phyloP scores from a whole-genome alignment of 2,113 vertebrate species.

The Proteles cristata region DNA sequence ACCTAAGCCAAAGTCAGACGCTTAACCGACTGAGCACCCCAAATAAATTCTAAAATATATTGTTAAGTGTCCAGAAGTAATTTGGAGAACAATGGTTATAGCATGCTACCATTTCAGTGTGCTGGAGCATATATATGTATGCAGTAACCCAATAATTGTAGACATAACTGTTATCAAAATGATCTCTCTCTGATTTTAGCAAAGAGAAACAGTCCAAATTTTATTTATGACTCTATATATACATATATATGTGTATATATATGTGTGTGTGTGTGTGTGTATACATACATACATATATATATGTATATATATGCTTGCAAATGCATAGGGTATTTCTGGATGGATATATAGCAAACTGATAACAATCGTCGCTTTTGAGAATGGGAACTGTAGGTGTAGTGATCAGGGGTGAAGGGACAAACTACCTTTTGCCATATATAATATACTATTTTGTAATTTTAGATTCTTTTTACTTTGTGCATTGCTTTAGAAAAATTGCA shows the following conservation, averaged over 20 bases:
- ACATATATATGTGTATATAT: background rate
- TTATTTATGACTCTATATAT: background rate
- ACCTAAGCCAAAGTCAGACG: too few species aligned
- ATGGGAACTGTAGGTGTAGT: background rate
- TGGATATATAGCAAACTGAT: background rate
- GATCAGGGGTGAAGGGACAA: background rate
- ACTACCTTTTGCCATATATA: background rate
- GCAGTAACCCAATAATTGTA: background rate
- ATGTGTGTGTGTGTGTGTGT: background rate
- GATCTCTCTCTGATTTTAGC: background rate
- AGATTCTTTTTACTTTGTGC: background rate
- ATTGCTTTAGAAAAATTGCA: background rate
- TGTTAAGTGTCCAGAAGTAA: constrained; percentile 19
- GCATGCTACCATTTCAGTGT: background rate
- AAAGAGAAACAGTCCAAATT: background rate
- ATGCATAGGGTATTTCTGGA: background rate
- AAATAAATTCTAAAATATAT: background rate
- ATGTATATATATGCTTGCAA: background rate
- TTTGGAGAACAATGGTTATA: background rate
- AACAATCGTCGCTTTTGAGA: background rate
- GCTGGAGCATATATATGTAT: too few species aligned
- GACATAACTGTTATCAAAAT: background rate
- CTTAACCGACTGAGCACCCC: too few species aligned
- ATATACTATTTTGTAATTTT: constrained; percentile 3
- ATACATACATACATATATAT: too few species aligned